Percentiles rank a stretch among this genome's conserved stretches.
phyloP scores from a whole-genome alignment of 2,113 vertebrate genomes.

The Hippolais icterina region DNA sequence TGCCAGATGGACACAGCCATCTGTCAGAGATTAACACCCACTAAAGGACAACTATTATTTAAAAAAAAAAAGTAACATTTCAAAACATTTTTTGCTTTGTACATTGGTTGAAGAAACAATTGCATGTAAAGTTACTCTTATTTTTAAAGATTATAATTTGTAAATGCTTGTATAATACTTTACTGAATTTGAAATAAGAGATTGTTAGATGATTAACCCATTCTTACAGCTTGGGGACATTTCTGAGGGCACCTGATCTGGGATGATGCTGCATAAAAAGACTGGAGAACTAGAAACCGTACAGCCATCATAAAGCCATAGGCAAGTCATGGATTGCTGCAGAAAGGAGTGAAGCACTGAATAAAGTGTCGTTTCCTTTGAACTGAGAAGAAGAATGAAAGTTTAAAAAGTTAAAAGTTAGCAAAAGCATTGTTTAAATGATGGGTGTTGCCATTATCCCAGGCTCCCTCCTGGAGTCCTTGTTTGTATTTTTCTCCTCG shows the following conservation, averaged over 20 bases:
- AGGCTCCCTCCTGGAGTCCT: not conserved
- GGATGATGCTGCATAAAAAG: not conserved
- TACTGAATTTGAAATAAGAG: not conserved
- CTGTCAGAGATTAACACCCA: conserved; percentile 47
- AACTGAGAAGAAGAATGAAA: not conserved
- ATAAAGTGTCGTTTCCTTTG: not conserved
- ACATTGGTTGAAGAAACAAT: conserved; percentile 18
- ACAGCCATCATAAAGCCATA: not conserved
- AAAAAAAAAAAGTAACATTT: conserved; percentile 19
- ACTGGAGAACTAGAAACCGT: not conserved
- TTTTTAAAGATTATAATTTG: conserved; percentile 1
- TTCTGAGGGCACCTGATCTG: not conserved
- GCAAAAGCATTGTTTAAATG: not conserved
- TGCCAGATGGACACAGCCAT: conserved; percentile 46
- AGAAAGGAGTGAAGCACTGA: not conserved
- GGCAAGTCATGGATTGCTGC: fast-evolving
- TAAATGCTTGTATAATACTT: not conserved
- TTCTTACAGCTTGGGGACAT: not conserved
- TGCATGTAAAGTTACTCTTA: not conserved
- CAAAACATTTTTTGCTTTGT: conserved; percentile 14
- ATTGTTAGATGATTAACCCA: not conserved
- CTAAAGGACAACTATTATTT: conserved; percentile 9
- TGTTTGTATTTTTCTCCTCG: not conserved
- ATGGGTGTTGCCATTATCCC: not conserved
- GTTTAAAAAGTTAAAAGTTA: not conserved